A percentile compares a stretch with the other conserved stretches of the same genome.
These are phyloP conservation scores for Ichneumon xanthorius DNA, from an alignment of 2,888 invertebrate genomes.

Conservation along the genomic window DNA sequence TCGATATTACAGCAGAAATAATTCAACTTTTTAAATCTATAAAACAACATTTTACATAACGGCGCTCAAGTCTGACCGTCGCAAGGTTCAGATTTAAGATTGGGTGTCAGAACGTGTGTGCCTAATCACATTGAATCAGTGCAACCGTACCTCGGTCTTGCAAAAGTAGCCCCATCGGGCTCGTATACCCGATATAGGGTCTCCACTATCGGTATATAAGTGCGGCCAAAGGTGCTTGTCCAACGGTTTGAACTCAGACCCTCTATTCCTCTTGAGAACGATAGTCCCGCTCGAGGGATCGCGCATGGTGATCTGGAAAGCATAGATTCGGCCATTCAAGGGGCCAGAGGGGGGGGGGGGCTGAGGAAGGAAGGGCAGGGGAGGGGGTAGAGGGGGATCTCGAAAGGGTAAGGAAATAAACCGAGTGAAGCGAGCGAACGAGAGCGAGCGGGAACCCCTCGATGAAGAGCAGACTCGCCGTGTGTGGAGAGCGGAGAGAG, in stretches of 20 bases:
- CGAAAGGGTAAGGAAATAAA: conserved; percentile 58
- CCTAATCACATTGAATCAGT: conserved; percentile 56
- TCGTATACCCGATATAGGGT: conserved; percentile 34
- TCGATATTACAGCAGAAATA: too few species aligned
- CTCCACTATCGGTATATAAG: conserved; percentile 24
- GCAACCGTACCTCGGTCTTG: conserved; percentile 17
- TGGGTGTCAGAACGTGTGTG: conserved; percentile 23
- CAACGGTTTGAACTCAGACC: conserved; percentile 53
- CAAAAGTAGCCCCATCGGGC: conserved; percentile 50
- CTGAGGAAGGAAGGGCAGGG: neutral
- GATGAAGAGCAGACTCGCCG: conserved; percentile 53
- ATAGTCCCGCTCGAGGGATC: conserved; percentile 38
- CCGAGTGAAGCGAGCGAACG: conserved; percentile 55
- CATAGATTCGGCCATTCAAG: conserved; percentile 73
- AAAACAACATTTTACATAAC: too few species aligned
- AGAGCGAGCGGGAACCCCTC: conserved; percentile 14
- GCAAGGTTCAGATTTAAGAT: conserved; percentile 11
- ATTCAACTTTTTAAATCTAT: too few species aligned
- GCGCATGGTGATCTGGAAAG: conserved; percentile 53
- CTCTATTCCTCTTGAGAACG: conserved; percentile 18
- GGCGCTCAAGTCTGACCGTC: neutral
- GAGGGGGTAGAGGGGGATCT: neutral
- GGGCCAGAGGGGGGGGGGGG: neutral
- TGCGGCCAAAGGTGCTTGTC: conserved; percentile 44
- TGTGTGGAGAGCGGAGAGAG: conserved; percentile 24